These are phyloP conservation scores for Marronus borbonicus DNA, from an alignment of 2,888 invertebrate genomes.

Conservation along the genomic window DNA sequence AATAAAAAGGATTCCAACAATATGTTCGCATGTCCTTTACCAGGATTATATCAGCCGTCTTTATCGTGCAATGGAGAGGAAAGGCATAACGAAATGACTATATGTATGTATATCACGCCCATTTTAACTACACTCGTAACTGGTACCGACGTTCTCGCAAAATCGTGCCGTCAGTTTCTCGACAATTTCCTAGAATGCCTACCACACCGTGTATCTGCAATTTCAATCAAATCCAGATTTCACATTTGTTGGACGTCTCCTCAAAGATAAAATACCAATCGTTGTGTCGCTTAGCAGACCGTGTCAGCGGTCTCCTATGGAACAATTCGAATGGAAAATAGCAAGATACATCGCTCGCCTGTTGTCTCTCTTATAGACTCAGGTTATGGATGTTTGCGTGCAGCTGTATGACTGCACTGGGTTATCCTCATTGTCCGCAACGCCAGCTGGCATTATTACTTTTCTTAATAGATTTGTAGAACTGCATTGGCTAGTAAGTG, in stretches of 20 bases:
- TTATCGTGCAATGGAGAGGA: background rate
- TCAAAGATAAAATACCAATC: slow-evolving; percentile 39
- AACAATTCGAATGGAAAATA: slow-evolving; percentile 35
- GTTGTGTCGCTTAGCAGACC: slow-evolving; percentile 34
- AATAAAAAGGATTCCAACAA: too few species aligned
- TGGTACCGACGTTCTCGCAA: background rate
- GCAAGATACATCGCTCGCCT: background rate
- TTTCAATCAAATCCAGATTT: slow-evolving; percentile 44
- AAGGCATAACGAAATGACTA: background rate
- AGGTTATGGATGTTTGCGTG: background rate
- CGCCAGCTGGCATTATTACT: too few species aligned
- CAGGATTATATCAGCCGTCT: too few species aligned
- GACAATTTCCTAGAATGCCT: slow-evolving; percentile 39
- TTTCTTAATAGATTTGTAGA: too few species aligned
- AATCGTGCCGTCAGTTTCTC: slow-evolving; percentile 28
- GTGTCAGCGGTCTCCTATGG: slow-evolving; percentile 12
- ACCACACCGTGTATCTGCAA: slow-evolving; percentile 36
- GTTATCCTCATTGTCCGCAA: too few species aligned
- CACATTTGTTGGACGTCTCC: slow-evolving; percentile 32
- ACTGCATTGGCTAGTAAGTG: too few species aligned
- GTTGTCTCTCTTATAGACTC: background rate
- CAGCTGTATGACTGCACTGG: too few species aligned
- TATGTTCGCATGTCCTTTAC: background rate
- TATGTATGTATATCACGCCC: background rate
- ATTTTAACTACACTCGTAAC: background rate